A percentile compares a stretch with the other conserved stretches of the same genome.
Conservation (phyloP, 2,797 vertebrate genomes). For the Hemitrygon akajei region DNA sequence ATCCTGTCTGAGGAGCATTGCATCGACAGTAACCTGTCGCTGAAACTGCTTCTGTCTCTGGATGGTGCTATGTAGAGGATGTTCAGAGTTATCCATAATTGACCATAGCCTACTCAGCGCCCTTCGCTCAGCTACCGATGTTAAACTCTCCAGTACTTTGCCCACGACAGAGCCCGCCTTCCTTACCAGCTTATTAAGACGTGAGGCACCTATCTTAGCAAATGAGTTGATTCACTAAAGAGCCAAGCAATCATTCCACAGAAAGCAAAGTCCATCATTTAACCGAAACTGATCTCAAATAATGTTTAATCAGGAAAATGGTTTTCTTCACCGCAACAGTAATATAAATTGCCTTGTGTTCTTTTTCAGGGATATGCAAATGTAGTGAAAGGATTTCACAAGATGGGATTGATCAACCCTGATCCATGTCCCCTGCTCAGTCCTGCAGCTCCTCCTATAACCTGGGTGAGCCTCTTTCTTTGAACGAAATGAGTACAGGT, state of each 20-base stretch:
- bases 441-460: constrained; percentile 52
- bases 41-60: no score
- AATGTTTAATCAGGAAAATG: neutral
- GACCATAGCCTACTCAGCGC: no score
- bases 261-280: neutral
- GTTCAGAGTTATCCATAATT: no score
- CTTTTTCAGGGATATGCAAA: constrained; percentile 73
- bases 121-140: no score
- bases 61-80: no score
- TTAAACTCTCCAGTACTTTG: no score
- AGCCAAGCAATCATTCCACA: neutral
- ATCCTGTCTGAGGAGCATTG: no score
- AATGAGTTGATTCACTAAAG: neutral
- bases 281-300: neutral
- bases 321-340: neutral
- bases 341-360: constrained; percentile 23
- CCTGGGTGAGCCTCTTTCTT: constrained; percentile 69
- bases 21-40: no score
- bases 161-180: no score
- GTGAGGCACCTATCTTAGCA: neutral
- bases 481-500: neutral
- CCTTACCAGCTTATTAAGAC: no score
- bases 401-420: constrained; percentile 78
- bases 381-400: constrained; percentile 76
- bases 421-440: constrained; percentile 64